Conservation (phyloP, 2,113 vertebrate species). For the Saccopteryx bilineata region DNA sequence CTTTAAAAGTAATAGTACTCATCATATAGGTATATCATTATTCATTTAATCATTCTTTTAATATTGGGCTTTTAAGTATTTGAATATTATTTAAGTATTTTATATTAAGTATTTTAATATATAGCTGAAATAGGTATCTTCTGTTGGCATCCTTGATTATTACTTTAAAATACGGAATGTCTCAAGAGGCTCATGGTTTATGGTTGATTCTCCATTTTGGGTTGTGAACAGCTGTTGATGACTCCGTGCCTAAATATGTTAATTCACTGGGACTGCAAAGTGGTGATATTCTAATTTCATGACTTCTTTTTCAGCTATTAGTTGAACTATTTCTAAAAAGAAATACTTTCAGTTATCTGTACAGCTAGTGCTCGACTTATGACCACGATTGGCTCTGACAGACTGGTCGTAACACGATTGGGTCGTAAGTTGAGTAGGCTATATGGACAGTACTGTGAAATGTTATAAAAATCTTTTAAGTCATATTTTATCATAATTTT, state of each 20-base stretch:
- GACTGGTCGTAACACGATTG: no score
- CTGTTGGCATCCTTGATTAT: background rate
- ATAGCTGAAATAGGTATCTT: background rate
- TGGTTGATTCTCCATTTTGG: background rate
- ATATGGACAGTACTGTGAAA: no score
- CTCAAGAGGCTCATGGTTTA: background rate
- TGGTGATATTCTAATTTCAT: background rate
- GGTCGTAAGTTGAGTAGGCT: no score
- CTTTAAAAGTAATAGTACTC: background rate
- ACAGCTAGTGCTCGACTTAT: no score
- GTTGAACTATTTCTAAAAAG: slow-evolving; percentile 7
- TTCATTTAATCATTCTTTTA: background rate
- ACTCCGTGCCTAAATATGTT: background rate
- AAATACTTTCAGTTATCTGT: background rate
- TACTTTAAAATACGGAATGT: background rate
- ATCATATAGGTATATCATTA: background rate
- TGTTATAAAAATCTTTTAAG: no score
- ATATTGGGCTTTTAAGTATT: background rate
- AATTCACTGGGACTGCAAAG: background rate
- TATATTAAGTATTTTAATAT: background rate
- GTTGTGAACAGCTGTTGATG: background rate
- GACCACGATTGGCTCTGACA: no score
- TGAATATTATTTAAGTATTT: background rate
- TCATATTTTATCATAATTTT: no score
- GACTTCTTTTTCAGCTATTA: background rate